These are phyloP conservation scores for Botia kubotai DNA, from an alignment of 2,797 vertebrate species.

Conservation along the genomic window DNA sequence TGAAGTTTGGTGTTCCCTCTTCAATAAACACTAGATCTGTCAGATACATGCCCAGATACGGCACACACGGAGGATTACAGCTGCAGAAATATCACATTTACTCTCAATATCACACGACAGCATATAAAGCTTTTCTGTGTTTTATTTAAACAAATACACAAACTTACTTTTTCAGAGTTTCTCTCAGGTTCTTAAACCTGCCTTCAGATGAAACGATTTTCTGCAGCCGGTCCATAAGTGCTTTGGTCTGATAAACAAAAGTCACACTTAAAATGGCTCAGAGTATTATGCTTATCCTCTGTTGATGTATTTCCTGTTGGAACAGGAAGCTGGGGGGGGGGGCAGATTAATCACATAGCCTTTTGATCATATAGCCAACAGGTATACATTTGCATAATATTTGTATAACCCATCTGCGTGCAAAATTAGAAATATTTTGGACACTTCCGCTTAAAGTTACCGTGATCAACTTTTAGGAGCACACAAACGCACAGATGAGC, in stretches of 20 bases:
- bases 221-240: constrained; percentile 95
- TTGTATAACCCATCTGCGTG: background rate
- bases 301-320: background rate
- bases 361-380: constrained; percentile 3
- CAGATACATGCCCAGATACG: constrained; percentile 98
- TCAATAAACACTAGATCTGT: constrained; percentile 97
- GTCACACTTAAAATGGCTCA: too few species aligned
- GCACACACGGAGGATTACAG: constrained; percentile 95
- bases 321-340: background rate
- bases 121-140: background rate
- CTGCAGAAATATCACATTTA: constrained; percentile 68
- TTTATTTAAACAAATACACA: background rate
- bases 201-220: constrained; percentile 96
- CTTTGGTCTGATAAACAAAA: constrained; percentile 83
- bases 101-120: background rate
- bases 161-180: constrained; percentile 95
- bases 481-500: too few species aligned
- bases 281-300: background rate
- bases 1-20: constrained; percentile 97
- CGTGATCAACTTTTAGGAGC: too few species aligned
- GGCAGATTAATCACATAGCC: too few species aligned
- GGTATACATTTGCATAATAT: background rate
- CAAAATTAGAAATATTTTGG: background rate
- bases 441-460: too few species aligned
- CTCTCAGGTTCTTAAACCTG: constrained; percentile 97